A percentile compares a stretch with the other conserved stretches of the same genome.
Conservation (phyloP, 1,140 invertebrate species). For the Orius insidiosus region DNA sequence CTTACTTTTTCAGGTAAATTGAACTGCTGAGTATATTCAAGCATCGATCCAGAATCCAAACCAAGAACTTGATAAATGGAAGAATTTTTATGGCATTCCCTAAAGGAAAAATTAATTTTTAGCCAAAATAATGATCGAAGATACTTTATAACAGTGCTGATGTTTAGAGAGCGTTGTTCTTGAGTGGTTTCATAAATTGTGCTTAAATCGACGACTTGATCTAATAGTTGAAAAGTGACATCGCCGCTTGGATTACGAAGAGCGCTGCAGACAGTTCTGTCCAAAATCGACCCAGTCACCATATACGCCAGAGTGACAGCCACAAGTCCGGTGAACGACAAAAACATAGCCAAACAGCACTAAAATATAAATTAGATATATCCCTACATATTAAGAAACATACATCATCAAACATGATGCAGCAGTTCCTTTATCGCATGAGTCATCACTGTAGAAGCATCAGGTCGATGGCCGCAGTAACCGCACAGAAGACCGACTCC, state of each 20-base stretch:
- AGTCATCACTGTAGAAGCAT: conserved; percentile 53
- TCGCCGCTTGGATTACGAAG: conserved; percentile 47
- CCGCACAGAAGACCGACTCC: conserved; percentile 66
- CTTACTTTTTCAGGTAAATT: conserved; percentile 37
- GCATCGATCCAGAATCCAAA: conserved; percentile 32
- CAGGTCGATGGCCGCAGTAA: conserved; percentile 68
- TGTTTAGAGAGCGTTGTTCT: conserved; percentile 27
- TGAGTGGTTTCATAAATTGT: conserved; percentile 19
- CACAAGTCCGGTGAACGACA: conserved; percentile 52
- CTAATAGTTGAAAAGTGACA: conserved; percentile 38
- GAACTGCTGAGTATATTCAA: conserved; percentile 30
- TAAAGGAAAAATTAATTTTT: too few relatives aligned
- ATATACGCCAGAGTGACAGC: conserved; percentile 53
- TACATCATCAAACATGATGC: conserved; percentile 63
- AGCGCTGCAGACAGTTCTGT: conserved; percentile 58
- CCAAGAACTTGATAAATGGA: conserved; percentile 51
- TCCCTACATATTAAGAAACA: conserved; percentile 24
- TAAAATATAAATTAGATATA: conserved; percentile 25
- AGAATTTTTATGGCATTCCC: conserved; percentile 49
- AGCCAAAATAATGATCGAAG: too few relatives aligned
- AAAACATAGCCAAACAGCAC: conserved; percentile 66
- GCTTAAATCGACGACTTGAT: conserved; percentile 38
- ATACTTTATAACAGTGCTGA: conserved; percentile 34
- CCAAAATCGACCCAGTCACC: conserved; percentile 44
- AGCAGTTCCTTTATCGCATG: conserved; percentile 64